Evolutionary conservation across 1,140 invertebrate genomes (phyloP), one percentile per base, ranked within the genome.

Genomic region (Zaprionus capensis): DNA sequence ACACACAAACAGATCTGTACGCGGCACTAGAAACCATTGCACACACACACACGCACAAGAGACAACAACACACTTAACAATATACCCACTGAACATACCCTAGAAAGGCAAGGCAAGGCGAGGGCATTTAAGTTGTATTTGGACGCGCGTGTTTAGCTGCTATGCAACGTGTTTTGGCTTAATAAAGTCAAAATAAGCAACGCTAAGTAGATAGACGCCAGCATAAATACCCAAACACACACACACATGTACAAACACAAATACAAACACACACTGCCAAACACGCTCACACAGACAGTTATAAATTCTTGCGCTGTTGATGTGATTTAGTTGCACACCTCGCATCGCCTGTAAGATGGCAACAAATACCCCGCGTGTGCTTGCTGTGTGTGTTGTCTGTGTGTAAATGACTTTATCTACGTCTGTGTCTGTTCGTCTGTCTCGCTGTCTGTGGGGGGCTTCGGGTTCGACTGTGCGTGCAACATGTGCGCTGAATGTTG

Each of bases 401-500:
- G 79, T 88, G 78, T 88, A 78, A 90, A 85, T 90, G 85, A 90
- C 85, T 90, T 90, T 90, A 78, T 78, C 76, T 78, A 31, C 17
- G 64, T 63, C 58, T 49, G 70, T 44, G 59, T 64, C 57, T 71
- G 68, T 72, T 71, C 12, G 20, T 70, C 81, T 76, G 73, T 66
- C 62, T 63, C 38, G 24, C 5, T 51, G 62, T 53, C 44, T 49
- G 76, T 51, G 85, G 75, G 58, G 51, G 53, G 62, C 59, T 26
- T 31, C 59, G 59, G 41, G 62, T 55, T 64, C 67, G 80, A 71
- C 79, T 80, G 72, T 90, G 85, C 85, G 85, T 90, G 85, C 85
- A 90, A 90, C 85, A 90, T 90, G 85, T 90, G 85, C 85, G 85
- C 85, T 85, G 85, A 90, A 90, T 90, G 85, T 90, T 90, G 85